Base-by-base conservation (phyloP, 2,113 vertebrate species). In the Cyanocitta stelleri region DNA sequence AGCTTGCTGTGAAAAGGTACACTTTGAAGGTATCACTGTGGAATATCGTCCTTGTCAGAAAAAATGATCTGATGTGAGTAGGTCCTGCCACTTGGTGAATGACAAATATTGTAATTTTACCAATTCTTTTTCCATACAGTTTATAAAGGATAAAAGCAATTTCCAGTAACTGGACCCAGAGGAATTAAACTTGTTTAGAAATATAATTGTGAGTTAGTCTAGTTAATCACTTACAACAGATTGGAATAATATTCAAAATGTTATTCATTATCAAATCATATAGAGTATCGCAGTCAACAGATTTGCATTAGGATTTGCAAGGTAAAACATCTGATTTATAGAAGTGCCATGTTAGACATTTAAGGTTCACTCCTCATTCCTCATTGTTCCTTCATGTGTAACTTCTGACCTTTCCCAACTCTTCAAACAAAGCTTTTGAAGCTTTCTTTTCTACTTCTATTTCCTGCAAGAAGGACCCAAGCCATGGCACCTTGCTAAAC, bases 401-500 rank as follows among this genome's bases (percentile, higher is more conserved):
- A 63, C 21, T 76, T 82, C 35, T 87, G 67, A 85, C 41, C 26
- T 91, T 89, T 81, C 59, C 41, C 8, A 63, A 48, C 16, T 33
- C 33, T 68, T 79, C 58, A 43, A 85, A 85, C 0, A 7, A 87
- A 86, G 27, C 9, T 61, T 87, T 78, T 43, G 14, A 46, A 43
- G 9, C 9, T 51, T 71, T n/a, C 23, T n/a, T 74, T 85, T 69
- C 26, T 51, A 10, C 19, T 61, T 10, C 6, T 41, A 73, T 73
- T 77, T 71, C 35, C 68, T 84, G 35, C 12, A 35, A 49, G 44
- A 87, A 76, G 24, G 29, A 79, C n/a, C 12, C 29, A 89, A 75
- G 24, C 33, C 6, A 9, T 11, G 23, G 56, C 49, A 19, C 0
- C 1, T 1, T 26, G 44, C 32, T 68, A 35, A 54, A 51, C 30